These are phyloP conservation scores for Neopelma chrysocephalum DNA, from an alignment of 2,797 vertebrate genomes.

Conservation along the genomic window DNA sequence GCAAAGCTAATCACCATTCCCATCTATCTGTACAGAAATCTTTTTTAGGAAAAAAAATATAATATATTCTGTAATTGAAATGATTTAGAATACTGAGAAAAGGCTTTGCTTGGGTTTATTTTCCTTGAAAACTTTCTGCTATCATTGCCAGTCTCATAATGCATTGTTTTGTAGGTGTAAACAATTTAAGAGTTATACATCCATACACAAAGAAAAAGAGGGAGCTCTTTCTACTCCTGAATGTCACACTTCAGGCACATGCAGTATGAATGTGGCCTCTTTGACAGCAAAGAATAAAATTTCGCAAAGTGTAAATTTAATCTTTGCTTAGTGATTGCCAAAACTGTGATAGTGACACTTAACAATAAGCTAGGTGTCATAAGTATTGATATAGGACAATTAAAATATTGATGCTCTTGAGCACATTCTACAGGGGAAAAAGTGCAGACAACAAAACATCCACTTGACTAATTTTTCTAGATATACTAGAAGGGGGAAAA, in stretches of 20 bases:
- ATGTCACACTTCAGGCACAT: neutral
- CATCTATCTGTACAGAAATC: neutral
- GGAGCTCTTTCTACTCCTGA: neutral
- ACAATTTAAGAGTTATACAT: neutral
- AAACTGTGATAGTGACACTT: neutral
- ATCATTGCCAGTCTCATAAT: neutral
- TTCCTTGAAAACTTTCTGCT: neutral
- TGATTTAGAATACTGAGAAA: neutral
- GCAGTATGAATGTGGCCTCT: neutral
- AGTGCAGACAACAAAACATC: neutral
- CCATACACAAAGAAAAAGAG: neutral
- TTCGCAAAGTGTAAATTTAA: neutral
- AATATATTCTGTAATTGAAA: neutral
- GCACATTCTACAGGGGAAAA: neutral
- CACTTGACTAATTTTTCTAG: neutral
- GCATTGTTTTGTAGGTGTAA: neutral
- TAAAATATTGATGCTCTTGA: neutral
- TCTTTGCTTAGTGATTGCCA: neutral
- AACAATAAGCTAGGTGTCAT: neutral
- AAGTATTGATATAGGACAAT: neutral
- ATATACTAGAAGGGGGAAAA: neutral
- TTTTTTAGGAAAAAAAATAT: neutral
- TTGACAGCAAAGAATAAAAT: neutral
- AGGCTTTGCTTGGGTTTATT: neutral
- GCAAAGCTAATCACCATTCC: constrained; percentile 15